Conservation (phyloP, 1,140 invertebrate genomes). For the Macrotrachela quadricornifera region DNA sequence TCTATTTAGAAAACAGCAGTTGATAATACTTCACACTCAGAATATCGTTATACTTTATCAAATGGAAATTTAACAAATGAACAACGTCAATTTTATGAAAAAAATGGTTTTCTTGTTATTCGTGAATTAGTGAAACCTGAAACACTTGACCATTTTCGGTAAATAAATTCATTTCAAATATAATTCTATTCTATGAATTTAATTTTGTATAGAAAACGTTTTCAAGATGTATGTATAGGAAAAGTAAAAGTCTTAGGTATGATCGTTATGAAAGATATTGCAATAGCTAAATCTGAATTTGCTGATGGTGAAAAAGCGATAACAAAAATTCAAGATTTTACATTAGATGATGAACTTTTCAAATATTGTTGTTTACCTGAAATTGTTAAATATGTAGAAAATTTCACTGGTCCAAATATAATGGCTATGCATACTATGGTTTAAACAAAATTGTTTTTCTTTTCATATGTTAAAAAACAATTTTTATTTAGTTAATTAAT, state of each 20-base stretch:
- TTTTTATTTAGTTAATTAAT: constrained; percentile 38
- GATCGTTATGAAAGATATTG: constrained; percentile 51
- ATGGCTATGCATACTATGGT: constrained; percentile 65
- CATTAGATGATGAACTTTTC: constrained; percentile 44
- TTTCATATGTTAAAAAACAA: no score
- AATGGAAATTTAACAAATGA: constrained; percentile 19
- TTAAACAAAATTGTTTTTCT: no score
- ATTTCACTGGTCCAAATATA: constrained; percentile 55
- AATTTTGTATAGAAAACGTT: constrained; percentile 22
- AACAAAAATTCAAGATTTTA: constrained; percentile 59
- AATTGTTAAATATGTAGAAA: constrained; percentile 47
- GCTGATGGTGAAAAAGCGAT: constrained; percentile 41
- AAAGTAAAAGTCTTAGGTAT: constrained; percentile 33
- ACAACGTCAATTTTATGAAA: constrained; percentile 50
- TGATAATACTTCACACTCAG: no score
- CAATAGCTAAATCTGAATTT: constrained; percentile 36
- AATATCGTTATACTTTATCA: no score
- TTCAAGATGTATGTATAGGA: constrained; percentile 44
- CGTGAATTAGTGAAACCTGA: constrained; percentile 38
- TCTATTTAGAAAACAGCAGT: no score
- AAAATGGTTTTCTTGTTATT: constrained; percentile 53
- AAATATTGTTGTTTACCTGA: constrained; percentile 42
- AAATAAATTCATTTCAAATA: no score
- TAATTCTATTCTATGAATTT: no score
- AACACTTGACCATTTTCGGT: constrained; percentile 37